These are phyloP conservation scores for Acleris laterana DNA, from an alignment of 2,888 invertebrate genomes.

Conservation along the genomic window DNA sequence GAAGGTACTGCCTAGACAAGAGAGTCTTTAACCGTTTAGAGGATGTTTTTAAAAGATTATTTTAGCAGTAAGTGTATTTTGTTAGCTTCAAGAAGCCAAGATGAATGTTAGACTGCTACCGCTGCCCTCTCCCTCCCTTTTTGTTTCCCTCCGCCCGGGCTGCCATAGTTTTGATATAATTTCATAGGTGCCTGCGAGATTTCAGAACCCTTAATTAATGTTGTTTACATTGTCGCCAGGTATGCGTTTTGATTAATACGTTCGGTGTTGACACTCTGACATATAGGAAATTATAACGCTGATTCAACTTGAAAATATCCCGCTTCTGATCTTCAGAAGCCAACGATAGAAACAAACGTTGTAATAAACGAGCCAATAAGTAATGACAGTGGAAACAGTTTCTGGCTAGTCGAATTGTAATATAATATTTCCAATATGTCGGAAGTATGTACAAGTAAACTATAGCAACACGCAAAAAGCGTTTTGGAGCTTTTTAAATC, in stretches of 20 bases:
- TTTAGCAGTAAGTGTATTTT: slow-evolving; percentile 83
- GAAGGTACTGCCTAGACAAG: slow-evolving; percentile 76
- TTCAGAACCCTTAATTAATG: slow-evolving; percentile 81
- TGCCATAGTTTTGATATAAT: slow-evolving; percentile 81
- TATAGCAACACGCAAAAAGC: slow-evolving; percentile 1
- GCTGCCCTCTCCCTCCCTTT: slow-evolving; percentile 75
- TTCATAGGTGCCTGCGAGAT: slow-evolving; percentile 83
- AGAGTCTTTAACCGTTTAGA: slow-evolving; percentile 64
- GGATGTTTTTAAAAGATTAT: slow-evolving; percentile 68
- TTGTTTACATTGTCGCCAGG: slow-evolving; percentile 85
- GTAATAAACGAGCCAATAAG: no score
- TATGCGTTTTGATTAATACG: slow-evolving; percentile 78
- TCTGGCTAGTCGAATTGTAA: not conserved
- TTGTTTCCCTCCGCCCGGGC: slow-evolving; percentile 80
- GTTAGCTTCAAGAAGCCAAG: slow-evolving; percentile 83
- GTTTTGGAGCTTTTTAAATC: slow-evolving; percentile 9
- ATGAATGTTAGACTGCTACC: slow-evolving; percentile 83
- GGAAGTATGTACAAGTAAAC: slow-evolving; percentile 17
- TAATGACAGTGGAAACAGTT: not conserved
- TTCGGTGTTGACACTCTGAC: slow-evolving; percentile 55
- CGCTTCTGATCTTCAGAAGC: not conserved
- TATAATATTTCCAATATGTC: slow-evolving; percentile 22
- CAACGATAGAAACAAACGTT: no score
- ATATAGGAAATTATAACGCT: slow-evolving; percentile 40
- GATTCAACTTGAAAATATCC: not conserved